Evolutionary conservation across 2,888 invertebrate species (phyloP).

Genomic region (Zhuqinia jingwanae): DNA sequence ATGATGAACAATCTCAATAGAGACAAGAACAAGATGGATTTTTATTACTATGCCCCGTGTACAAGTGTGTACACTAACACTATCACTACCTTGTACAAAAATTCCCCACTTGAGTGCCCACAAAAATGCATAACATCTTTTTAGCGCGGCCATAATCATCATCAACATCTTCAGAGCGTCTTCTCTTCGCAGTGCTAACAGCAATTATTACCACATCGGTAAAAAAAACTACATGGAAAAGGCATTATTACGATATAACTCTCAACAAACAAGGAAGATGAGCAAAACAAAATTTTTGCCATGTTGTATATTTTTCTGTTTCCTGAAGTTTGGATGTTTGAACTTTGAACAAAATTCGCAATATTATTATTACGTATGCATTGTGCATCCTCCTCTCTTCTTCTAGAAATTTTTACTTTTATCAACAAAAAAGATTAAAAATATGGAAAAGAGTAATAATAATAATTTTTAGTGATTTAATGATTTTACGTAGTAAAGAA

Average conservation of each 20-base stretch:
- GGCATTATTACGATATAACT: background rate
- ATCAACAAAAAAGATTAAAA: background rate
- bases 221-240: constrained; percentile 1
- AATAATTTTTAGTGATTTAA: background rate
- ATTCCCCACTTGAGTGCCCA: constrained; percentile 29
- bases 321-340: background rate
- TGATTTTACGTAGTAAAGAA: background rate
- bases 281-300: background rate
- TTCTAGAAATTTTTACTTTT: background rate
- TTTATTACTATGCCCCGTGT: background rate
- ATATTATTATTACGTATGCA: too few relatives aligned
- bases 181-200: too few relatives aligned
- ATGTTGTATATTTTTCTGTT: background rate
- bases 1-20: background rate
- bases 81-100: constrained; percentile 24
- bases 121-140: background rate
- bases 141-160: background rate
- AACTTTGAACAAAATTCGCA: too few relatives aligned
- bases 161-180: background rate
- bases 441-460: background rate
- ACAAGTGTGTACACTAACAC: too few relatives aligned
- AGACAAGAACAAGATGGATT: background rate
- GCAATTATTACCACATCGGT: constrained; percentile 10
- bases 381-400: background rate
- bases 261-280: constrained; percentile 18